Percentiles rank a stretch among this genome's conserved stretches.
phyloP scores from a whole-genome alignment of 2,797 vertebrate genomes.

The Scolopax rusticola region DNA sequence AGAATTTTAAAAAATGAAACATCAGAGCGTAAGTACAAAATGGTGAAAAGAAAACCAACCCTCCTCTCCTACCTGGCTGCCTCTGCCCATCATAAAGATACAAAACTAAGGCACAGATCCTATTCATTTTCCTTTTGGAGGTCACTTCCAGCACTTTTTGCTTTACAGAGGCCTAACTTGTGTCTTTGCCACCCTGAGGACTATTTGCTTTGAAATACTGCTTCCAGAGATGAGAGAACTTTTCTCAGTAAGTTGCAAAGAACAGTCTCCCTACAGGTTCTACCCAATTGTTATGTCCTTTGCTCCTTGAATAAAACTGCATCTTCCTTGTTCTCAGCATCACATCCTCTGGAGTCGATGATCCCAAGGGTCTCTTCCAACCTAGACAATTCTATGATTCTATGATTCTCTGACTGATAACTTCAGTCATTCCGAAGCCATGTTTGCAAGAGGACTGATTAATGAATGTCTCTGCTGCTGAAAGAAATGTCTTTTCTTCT shows the following conservation, averaged over 20 bases:
- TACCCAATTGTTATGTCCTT: not conserved
- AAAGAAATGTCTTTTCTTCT: not conserved
- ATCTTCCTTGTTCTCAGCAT: not conserved
- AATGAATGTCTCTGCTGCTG: not conserved
- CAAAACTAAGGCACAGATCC: not conserved
- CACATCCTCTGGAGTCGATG: no score
- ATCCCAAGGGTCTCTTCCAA: no score
- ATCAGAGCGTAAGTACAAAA: not conserved
- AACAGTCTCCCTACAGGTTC: not conserved
- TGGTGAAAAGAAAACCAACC: not conserved
- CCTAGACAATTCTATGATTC: no score
- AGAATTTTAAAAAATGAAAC: not conserved
- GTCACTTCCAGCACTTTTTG: not conserved
- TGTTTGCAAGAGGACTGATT: not conserved
- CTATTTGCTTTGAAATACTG: not conserved
- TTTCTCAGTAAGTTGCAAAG: not conserved
- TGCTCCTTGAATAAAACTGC: not conserved
- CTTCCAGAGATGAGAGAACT: not conserved
- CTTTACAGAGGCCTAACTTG: not conserved
- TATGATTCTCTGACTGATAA: not conserved
- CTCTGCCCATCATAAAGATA: not conserved
- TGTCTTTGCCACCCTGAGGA: not conserved
- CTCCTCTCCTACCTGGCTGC: not conserved
- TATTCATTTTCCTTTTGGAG: not conserved
- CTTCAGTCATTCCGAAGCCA: not conserved